Base-by-base conservation (phyloP, 2,113 vertebrate species). In the Vombatus ursinus region DNA sequence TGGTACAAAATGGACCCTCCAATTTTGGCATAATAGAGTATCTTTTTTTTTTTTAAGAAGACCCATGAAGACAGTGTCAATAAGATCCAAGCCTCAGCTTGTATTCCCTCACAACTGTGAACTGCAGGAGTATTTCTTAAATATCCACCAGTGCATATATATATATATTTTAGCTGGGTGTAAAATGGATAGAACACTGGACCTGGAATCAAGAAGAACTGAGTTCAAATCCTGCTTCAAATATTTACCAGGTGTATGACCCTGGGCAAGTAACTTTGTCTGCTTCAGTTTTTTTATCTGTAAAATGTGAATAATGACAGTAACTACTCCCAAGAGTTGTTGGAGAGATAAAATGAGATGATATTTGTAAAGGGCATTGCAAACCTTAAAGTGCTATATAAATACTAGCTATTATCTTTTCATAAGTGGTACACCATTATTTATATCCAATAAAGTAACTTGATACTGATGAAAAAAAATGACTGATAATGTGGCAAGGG, bases 21-120 rank as follows among this genome's bases (percentile, higher is more conserved):
- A 47, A 90, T 8, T 90, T 16, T 5, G 96, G 94, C 24, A 84
- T 98, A 16, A 96, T 97, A 0, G 97, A 97, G 53, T 98, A 98
- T 54, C 96, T 97, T 94, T 98, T 98, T 91, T 97, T 97, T 92
- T 54, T 54, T 54, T 26, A 31, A 96, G 14, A 97, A 98, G 16
- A 97, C 95, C 7, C 97, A 97, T 47, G 97, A 97, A 90, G 91
- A 37, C 12, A 37, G 5, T 19, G 37, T 84, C 68, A 94, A 93
- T 37, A 94, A 92, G 37, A 94, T 91, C 44, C 97, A 94, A 96
- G 61, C 37, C 24, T 37, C 22, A 47, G 28, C 90, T 90, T 57
- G 48, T 84, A 23, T 89, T 91, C 90, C 52, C 25, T 25, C 48
- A 16, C 8, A 84, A 84, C 19, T 23, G 2, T 84, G n/a, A 84